A percentile compares a stretch with the other conserved stretches of the same genome.
phyloP scores from a whole-genome alignment of 2,797 vertebrate genomes.

The Gadopsis marmoratus region DNA sequence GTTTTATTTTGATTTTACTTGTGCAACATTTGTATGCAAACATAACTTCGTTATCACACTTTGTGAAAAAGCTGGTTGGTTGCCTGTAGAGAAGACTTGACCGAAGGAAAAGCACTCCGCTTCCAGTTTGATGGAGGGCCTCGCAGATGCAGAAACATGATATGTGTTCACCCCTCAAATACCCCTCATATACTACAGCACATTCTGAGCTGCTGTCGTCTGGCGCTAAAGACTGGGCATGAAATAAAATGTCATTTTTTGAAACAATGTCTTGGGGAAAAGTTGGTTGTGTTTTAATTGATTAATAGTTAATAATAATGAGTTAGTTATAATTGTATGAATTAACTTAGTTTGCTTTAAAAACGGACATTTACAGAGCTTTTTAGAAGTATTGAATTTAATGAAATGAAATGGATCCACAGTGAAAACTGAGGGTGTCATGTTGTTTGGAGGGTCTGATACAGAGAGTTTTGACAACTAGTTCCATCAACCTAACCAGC shows the following conservation, averaged over 20 bases:
- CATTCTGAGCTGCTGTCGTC: background rate
- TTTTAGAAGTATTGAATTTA: background rate
- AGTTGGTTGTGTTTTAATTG: background rate
- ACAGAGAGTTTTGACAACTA: background rate
- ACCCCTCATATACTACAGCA: background rate
- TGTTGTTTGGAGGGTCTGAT: too few species aligned
- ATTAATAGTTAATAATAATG: background rate
- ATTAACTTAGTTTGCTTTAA: background rate
- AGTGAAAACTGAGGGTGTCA: background rate
- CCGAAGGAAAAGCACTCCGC: background rate
- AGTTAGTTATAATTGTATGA: background rate
- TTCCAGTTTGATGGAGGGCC: slow-evolving; percentile 16
- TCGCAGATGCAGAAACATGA: background rate
- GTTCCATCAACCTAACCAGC: background rate
- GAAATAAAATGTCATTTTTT: background rate
- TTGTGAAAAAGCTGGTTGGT: background rate
- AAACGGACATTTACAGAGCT: background rate
- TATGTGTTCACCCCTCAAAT: slow-evolving; percentile 5
- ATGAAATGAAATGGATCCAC: background rate
- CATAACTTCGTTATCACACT: too few species aligned
- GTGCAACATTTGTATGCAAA: too few species aligned
- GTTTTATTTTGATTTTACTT: background rate
- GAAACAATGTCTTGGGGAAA: background rate
- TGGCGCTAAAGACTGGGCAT: background rate
- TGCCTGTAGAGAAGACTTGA: slow-evolving; percentile 12